These are phyloP conservation scores for Lonchura striata DNA, from an alignment of 2,113 vertebrate species.

Conservation along the genomic window DNA sequence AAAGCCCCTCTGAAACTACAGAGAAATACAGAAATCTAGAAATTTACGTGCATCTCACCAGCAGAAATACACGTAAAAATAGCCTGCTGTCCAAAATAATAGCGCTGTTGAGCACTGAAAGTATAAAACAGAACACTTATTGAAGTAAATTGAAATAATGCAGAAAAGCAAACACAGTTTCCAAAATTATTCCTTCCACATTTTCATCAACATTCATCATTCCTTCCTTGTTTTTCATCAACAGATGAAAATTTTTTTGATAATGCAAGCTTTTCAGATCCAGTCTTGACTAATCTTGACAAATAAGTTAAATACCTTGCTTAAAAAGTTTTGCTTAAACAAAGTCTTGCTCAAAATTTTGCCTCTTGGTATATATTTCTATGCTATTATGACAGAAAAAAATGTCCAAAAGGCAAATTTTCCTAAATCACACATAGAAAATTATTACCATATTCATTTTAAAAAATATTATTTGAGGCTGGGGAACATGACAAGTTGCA, in stretches of 20 bases:
- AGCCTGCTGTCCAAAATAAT: background rate
- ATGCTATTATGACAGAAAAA: background rate
- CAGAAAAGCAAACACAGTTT: background rate
- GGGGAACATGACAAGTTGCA: background rate
- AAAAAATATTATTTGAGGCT: background rate
- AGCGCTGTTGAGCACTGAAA: background rate
- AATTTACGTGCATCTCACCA: too few species aligned
- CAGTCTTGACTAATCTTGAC: background rate
- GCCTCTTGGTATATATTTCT: background rate
- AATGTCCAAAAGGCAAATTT: background rate
- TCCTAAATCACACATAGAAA: background rate
- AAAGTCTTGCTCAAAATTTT: background rate
- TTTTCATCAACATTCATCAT: background rate
- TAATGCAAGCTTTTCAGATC: background rate
- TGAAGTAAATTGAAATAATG: background rate
- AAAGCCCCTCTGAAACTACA: background rate
- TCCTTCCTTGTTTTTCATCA: background rate
- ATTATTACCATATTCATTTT: background rate
- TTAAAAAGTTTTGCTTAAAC: background rate
- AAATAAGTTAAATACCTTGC: background rate
- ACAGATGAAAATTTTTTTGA: accelerated
- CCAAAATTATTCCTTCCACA: background rate
- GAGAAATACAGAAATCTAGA: too few species aligned
- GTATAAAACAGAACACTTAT: background rate
- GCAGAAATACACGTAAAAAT: background rate